These are phyloP conservation scores for Cataglyphis altisquamis DNA, from an alignment of 2,888 invertebrate species.

Conservation along the genomic window DNA sequence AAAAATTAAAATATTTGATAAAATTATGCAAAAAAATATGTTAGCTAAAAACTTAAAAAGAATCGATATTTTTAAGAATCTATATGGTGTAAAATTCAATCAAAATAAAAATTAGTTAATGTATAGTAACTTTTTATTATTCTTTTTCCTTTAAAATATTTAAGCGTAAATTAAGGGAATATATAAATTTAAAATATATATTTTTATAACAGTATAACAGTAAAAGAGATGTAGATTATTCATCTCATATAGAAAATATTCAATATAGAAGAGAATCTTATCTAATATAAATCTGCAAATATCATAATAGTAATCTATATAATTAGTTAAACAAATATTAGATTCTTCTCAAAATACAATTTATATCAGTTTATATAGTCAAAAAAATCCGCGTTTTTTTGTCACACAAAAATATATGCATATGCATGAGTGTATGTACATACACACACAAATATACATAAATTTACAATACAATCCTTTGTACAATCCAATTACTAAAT, in stretches of 20 bases:
- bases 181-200: slow-evolving; percentile 17
- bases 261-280: not conserved
- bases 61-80: not conserved
- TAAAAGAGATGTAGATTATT: not conserved
- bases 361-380: not conserved
- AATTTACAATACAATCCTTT: not conserved
- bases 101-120: not conserved
- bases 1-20: too few species aligned
- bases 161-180: not conserved
- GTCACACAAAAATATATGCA: not conserved
- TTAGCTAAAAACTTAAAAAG: not conserved
- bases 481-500: not conserved
- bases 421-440: not conserved
- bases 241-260: not conserved
- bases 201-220: not conserved
- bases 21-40: not conserved
- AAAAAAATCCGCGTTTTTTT: not conserved
- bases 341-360: not conserved
- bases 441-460: not conserved
- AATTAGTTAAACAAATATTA: slow-evolving; percentile 1
- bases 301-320: not conserved
- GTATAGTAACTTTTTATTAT: not conserved
- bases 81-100: not conserved
- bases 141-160: not conserved
- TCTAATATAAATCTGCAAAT: slow-evolving; percentile 8